These are phyloP conservation scores for Xestia c-nigrum DNA, from an alignment of 2,888 invertebrate genomes.

Conservation along the genomic window DNA sequence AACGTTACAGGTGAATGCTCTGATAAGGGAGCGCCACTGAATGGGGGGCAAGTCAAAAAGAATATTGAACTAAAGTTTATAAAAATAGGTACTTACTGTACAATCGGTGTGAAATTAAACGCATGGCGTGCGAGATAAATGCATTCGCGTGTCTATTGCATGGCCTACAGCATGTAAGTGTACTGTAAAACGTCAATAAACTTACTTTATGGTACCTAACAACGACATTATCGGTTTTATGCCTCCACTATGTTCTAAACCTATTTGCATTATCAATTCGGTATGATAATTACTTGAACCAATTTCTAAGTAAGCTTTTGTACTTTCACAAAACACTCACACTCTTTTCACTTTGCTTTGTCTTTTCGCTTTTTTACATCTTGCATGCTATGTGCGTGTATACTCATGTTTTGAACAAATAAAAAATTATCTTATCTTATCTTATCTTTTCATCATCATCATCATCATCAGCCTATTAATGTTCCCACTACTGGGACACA, in stretches of 20 bases:
- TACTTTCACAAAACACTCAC: too few species aligned
- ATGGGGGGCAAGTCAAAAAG: neutral
- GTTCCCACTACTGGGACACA: too few species aligned
- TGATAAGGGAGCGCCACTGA: neutral
- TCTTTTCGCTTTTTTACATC: too few species aligned
- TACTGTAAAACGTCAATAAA: constrained; percentile 52
- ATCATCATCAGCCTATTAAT: too few species aligned
- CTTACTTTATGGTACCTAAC: constrained; percentile 43
- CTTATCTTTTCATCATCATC: too few species aligned
- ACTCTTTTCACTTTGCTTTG: too few species aligned
- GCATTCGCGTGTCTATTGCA: constrained; percentile 52
- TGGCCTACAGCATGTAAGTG: constrained; percentile 30
- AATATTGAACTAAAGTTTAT: neutral
- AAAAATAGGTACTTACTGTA: neutral
- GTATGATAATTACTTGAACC: constrained; percentile 47
- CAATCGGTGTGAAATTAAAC: constrained; percentile 17
- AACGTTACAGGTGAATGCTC: neutral
- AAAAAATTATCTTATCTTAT: too few species aligned
- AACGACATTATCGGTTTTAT: constrained; percentile 52
- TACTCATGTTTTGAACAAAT: too few species aligned
- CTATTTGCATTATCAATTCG: constrained; percentile 58
- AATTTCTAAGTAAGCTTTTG: constrained; percentile 47
- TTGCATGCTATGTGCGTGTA: too few species aligned
- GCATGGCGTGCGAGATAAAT: constrained; percentile 48
- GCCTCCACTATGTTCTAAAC: constrained; percentile 42